Percentiles rank a stretch among this genome's conserved stretches.
Conservation (phyloP, 23 tunicate species). For the Diplosoma virens region DNA sequence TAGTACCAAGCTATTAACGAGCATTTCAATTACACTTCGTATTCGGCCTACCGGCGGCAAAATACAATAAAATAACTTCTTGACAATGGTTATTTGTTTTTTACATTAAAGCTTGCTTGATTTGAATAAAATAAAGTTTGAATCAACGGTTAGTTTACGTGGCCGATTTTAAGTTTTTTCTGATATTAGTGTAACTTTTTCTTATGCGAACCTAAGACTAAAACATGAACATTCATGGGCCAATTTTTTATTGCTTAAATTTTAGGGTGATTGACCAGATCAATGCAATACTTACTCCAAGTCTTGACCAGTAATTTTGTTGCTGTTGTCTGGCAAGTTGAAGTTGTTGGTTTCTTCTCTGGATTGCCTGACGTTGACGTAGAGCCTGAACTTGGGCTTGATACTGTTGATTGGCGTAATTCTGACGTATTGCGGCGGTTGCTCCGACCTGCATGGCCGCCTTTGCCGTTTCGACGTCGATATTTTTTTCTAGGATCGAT, state of each 20-base stretch:
- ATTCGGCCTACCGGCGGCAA: too few relatives aligned
- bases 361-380: constrained; percentile 37
- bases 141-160: too few relatives aligned
- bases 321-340: constrained; percentile 24
- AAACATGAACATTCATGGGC: too few relatives aligned
- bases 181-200: too few relatives aligned
- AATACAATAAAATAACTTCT: too few relatives aligned
- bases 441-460: constrained; percentile 92
- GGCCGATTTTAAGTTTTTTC: too few relatives aligned
- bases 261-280: neutral
- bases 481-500: constrained; percentile 73
- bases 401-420: constrained; percentile 14
- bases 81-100: too few relatives aligned
- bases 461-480: constrained; percentile 82
- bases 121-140: too few relatives aligned
- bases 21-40: too few relatives aligned
- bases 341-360: constrained; percentile 52
- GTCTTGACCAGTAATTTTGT: constrained; percentile 85
- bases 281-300: constrained; percentile 66
- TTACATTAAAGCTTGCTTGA: too few relatives aligned
- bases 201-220: too few relatives aligned
- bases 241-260: neutral
- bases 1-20: neutral
- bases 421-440: constrained; percentile 47
- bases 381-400: constrained; percentile 39